Evolutionary conservation across 1,140 invertebrate genomes (phyloP), one percentile per base, ranked within the genome.

Genomic region (Chelonus insularis): DNA sequence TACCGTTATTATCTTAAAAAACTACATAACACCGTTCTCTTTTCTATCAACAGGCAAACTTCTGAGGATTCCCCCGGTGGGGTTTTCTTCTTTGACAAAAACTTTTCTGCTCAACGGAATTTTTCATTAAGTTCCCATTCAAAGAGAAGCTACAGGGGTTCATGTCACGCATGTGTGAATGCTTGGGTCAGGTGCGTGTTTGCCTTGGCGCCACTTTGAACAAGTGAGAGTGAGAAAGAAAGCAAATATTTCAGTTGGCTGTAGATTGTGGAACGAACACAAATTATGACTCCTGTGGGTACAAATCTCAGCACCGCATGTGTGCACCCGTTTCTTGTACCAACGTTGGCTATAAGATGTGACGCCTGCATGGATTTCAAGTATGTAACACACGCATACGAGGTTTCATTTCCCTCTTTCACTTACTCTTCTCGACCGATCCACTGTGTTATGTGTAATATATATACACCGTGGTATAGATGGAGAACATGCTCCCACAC

Each of bases 241-340:
- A 32, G 23, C 18, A 9, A 21, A 23, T n/a, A 18, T n/a, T 21
- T n/a, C 4, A 12, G 29, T 9, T 20, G 29, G 18, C 12, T 12
- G 51, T 25, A 6, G 14, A 25, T 21, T 23, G 39, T 59, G 21
- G 34, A 59, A 39, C 50, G 47, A 59, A 59, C 34, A 51, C 32
- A 58, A 58, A 58, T 58, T 58, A 58, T 58, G 57, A 58, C 57
- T 32, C 39, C 41, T 43, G 41, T 57, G 55, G 55, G 23, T 20
- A 58, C 45, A 59, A 59, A 59, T 59, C 57, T 59, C 32, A 7
- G 21, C 57, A 59, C 25, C 25, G 64, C 63, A 64, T 21, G 32
- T 66, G 62, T 51, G 59, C 57, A 48, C 7, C 37, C 59, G 54
- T 29, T 39, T 21, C 29, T 3, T 52, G 32, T 58, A 21, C 16